Evolutionary conservation across 2,888 invertebrate genomes (phyloP).

Genomic region (Oxycera nigricornis): DNA sequence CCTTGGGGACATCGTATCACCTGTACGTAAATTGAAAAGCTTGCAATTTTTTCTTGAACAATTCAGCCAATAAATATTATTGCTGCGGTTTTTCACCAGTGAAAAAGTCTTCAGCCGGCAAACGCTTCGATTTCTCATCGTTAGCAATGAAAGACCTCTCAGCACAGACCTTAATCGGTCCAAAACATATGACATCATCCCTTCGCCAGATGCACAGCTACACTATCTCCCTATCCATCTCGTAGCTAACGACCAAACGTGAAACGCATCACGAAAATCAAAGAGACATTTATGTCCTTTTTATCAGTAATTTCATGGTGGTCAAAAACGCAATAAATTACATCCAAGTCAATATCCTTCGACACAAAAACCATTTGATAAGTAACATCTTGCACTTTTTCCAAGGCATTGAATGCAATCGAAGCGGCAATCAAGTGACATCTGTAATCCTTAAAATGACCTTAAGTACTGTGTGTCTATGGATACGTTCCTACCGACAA

Average conservation of each 20-base stretch:
- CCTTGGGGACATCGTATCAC: not conserved
- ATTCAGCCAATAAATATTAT: constrained; percentile 12
- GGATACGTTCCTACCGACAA: not conserved
- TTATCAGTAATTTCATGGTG: constrained; percentile 38
- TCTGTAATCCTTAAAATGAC: constrained; percentile 22
- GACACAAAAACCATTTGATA: not conserved
- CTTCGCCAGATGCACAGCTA: not conserved
- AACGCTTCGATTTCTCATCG: not conserved
- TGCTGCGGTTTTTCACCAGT: not conserved
- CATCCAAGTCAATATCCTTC: constrained; percentile 2
- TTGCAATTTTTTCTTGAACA: not conserved
- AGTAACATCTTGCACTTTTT: constrained; percentile 23
- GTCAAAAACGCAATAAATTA: constrained; percentile 38
- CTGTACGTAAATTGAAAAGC: not conserved
- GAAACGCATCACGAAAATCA: not conserved
- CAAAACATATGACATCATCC: constrained; percentile 17
- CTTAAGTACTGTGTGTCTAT: not conserved
- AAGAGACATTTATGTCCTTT: constrained; percentile 5
- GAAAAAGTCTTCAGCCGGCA: not conserved
- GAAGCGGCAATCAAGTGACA: not conserved
- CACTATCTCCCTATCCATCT: too few species aligned
- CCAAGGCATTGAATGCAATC: not conserved
- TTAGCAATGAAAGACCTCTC: too few species aligned
- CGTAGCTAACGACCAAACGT: too few species aligned
- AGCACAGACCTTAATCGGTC: constrained; percentile 29